Evolutionary conservation across 2,113 vertebrate species (phyloP), one percentile per base, ranked within the genome.

Genomic region (Halcyon malimbica): DNA sequence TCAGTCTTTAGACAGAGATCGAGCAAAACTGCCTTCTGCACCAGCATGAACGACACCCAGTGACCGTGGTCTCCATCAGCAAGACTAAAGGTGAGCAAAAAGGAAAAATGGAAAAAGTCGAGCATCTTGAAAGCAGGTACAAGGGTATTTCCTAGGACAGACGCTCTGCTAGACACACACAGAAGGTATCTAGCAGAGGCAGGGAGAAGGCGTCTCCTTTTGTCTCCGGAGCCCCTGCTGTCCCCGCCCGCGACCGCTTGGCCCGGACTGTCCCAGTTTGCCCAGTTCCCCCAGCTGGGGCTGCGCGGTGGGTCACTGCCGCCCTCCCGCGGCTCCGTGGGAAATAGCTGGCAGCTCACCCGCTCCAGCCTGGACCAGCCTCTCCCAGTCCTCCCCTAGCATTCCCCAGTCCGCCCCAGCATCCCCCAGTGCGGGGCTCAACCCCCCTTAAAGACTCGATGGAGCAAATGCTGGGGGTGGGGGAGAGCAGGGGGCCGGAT

Each of bases 271-370:
- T 4, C 76, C 79, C 64, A 3, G 54, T 11, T 21, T 0, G 2
- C 53, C 80, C 68, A 5, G 39, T 20, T 44, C 6, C 2, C 73
- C 56, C 80, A 11, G 62, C 1, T 1, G 21, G 39, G 11, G 51
- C 83, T 78, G 56, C 63, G 51, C 25, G 6, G 21, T 37, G 50
- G 57, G 78, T 50, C 76, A 71, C 12, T 95, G 94, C 19, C 93
- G 96, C 97, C 96, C 96, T 75, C 97, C 42, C 57, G 95, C 29
- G 97, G 94, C 73, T 29, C 14, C 12, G 1, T 4, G 63, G 24
- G 71, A 17, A 93, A 95, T 2, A n/a, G 83, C 89, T 17, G 64
- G 57, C 51, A 4, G 64, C 82, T 59, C 53, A 1, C n/a, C 78
- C 13, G 18, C 67, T 24, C 44, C 54, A 1, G 16, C 9, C 53